These are phyloP conservation scores for Nymphicus hollandicus DNA, from an alignment of 2,113 vertebrate genomes.

Conservation along the genomic window DNA sequence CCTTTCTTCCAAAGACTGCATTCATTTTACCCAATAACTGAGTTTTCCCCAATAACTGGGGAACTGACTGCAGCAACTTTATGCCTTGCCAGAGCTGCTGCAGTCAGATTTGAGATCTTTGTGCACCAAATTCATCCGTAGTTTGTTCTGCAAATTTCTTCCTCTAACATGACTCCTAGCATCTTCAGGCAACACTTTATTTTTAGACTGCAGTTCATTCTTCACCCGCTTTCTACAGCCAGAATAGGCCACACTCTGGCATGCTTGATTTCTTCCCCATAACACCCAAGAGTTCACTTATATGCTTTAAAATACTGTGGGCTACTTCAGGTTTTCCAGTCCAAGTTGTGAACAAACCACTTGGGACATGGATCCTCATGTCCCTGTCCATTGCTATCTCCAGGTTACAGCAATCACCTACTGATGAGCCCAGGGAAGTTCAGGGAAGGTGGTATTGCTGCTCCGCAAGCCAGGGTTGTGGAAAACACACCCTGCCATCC, in stretches of 20 bases:
- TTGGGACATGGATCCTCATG: accelerated
- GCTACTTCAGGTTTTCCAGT: not conserved
- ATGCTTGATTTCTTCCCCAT: not conserved
- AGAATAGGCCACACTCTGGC: not conserved
- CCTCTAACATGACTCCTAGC: not conserved
- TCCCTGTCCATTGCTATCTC: not conserved
- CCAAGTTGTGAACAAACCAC: not conserved
- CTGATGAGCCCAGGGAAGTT: not conserved
- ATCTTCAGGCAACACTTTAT: not conserved
- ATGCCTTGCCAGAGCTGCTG: not conserved
- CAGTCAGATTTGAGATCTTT: not conserved
- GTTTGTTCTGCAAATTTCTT: not conserved
- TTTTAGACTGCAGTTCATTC: not conserved
- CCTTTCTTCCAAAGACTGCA: not conserved
- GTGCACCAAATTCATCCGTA: not conserved
- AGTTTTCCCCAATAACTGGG: not conserved
- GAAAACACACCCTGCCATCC: not conserved
- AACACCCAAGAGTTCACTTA: not conserved
- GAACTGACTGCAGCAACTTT: not conserved
- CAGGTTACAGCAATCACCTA: not conserved
- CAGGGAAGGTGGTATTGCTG: not conserved
- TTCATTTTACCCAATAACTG: not conserved
- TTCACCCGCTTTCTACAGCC: not conserved
- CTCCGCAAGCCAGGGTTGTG: not conserved
- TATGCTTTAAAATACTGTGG: not conserved